Evolutionary conservation across 2,888 invertebrate species (phyloP).

Genomic region (Junonia oenone): DNA sequence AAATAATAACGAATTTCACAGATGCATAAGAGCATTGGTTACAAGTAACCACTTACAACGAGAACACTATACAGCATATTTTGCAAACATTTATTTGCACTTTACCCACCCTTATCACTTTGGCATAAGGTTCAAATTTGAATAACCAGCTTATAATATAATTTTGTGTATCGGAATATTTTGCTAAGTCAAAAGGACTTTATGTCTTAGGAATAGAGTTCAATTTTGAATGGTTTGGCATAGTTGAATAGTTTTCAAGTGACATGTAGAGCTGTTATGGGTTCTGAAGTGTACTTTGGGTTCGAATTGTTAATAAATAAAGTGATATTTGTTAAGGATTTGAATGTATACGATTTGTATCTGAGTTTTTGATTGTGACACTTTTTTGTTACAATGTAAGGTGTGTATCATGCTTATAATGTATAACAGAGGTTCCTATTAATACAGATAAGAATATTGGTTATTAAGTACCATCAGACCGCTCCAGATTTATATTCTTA

Average conservation of each 20-base stretch:
- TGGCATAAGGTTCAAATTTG: background rate
- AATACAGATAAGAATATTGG: no score
- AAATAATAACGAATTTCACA: slow-evolving; percentile 6
- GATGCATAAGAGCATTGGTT: slow-evolving; percentile 9
- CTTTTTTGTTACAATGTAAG: background rate
- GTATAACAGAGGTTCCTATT: no score
- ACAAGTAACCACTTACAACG: slow-evolving; percentile 1
- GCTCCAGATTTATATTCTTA: no score
- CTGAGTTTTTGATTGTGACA: background rate
- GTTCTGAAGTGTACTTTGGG: background rate
- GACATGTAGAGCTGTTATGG: background rate
- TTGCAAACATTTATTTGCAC: background rate
- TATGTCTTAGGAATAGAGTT: background rate
- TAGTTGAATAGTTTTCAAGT: background rate
- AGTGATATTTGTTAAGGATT: slow-evolving; percentile 17
- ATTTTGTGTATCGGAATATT: background rate
- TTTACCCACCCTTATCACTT: background rate
- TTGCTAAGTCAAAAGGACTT: background rate
- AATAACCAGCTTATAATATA: background rate
- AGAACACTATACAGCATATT: slow-evolving; percentile 3
- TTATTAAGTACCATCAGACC: no score
- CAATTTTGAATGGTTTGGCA: background rate
- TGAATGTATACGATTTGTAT: background rate
- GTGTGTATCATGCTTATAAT: no score
- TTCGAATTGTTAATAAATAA: slow-evolving; percentile 24